phyloP scores from a whole-genome alignment of 2,113 vertebrate genomes.

The Rhinopomastus cyanomelas region DNA sequence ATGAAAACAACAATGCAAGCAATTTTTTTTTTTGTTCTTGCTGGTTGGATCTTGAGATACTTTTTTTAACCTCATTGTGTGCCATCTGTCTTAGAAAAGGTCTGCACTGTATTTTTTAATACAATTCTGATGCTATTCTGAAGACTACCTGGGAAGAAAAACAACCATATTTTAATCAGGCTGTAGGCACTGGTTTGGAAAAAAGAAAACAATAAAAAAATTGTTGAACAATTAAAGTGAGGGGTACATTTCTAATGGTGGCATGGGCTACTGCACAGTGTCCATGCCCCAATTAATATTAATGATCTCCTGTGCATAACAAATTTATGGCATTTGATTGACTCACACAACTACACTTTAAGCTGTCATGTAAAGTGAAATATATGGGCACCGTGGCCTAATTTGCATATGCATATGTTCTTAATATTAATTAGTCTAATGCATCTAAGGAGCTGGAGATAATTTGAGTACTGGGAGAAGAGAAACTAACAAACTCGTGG shows the following conservation, averaged over 20 bases:
- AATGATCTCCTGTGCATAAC: conserved; percentile 77
- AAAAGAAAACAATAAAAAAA: neutral
- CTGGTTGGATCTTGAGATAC: conserved; percentile 91
- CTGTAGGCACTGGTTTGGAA: conserved; percentile 36
- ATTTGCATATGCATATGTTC: conserved; percentile 82
- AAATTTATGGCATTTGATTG: conserved; percentile 80
- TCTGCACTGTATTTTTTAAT: conserved; percentile 83
- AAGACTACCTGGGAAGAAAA: conserved; percentile 76
- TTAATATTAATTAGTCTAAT: conserved; percentile 82
- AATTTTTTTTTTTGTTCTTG: conserved; percentile 90
- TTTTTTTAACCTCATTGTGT: conserved; percentile 85
- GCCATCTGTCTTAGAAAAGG: conserved; percentile 90
- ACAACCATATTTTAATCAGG: conserved; percentile 73
- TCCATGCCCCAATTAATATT: conserved; percentile 80
- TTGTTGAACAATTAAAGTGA: conserved; percentile 68
- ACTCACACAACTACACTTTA: conserved; percentile 77
- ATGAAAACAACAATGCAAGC: conserved; percentile 99
- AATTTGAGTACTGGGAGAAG: conserved; percentile 62
- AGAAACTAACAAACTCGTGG: conserved; percentile 6
- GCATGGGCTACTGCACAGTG: conserved; percentile 75
- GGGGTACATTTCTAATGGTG: conserved; percentile 72
- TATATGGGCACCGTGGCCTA: conserved; percentile 65
- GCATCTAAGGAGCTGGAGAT: conserved; percentile 66
- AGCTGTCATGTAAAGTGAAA: conserved; percentile 77
- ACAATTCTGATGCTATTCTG: conserved; percentile 77